Evolutionary conservation across 2,113 vertebrate genomes (phyloP), one percentile per base, ranked within the genome.

Genomic region (Noturus placidus): DNA sequence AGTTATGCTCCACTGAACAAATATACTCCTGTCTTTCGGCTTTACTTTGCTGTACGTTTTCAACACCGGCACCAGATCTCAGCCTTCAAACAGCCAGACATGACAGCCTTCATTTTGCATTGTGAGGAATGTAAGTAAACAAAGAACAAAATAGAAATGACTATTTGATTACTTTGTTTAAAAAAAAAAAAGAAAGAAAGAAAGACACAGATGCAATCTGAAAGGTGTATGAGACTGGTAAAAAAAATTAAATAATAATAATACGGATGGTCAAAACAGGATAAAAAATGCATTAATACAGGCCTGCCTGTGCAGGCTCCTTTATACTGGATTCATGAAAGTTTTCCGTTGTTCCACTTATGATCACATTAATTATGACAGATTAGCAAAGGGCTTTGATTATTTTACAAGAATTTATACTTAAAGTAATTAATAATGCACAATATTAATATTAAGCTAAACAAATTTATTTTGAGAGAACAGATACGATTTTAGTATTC

Each of bases 1-100:
- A 85, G 93, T 93, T 90, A 89, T 92, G 94, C 93, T 94, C 92
- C 93, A 94, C 84, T 94, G 93, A 94, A 92, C 88, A 92, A 91
- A 89, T 91, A 90, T 70, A 84, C 57, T 89, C 72, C 83, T 88
- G 20, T 22, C 50, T 77, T 46, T 65, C 77, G 8, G 72, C 82
- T 72, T n/a, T 35, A 33, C 59, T 79, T 59, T 33, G 46, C 82
- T 67, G 84, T 89, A 91, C 91, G 83, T 92, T 91, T 92, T 92
- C 92, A 65, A 77, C 57, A 57, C 33, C 15, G 25, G 70, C 82
- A 82, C 54, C 84, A 63, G n/a, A 46, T 77, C 35, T 69, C 15
- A 30, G 35, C 65, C 88, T 82, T 63, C n/a, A 89, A 87, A 86
- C 78, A 38, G 27, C 46, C 85, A 92, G 88, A 92, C 90, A 92